These are phyloP conservation scores for Amiota minor DNA, from an alignment of 2,888 invertebrate species.

Conservation along the genomic window DNA sequence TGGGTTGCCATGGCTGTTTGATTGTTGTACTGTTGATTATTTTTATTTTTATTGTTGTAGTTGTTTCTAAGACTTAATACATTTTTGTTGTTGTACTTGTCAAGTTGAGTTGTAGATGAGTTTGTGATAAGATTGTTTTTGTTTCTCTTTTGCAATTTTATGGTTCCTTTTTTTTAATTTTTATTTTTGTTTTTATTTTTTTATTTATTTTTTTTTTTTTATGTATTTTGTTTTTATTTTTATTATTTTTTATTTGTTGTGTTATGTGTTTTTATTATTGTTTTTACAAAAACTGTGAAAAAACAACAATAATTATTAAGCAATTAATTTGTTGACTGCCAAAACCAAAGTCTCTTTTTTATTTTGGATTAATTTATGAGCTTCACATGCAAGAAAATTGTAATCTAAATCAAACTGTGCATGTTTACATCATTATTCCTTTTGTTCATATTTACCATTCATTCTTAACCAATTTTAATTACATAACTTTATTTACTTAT, in stretches of 20 bases:
- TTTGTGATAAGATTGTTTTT: constrained; percentile 19
- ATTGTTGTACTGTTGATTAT: background rate
- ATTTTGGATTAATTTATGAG: background rate
- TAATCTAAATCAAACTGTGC: no score
- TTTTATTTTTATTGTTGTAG: constrained; percentile 8
- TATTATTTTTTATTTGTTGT: background rate
- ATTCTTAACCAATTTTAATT: background rate
- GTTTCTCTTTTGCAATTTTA: background rate
- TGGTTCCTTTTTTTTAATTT: background rate
- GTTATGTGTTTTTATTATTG: constrained; percentile 24
- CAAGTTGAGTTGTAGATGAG: constrained; percentile 5
- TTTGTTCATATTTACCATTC: background rate
- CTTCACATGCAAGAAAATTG: no score
- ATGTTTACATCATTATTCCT: background rate
- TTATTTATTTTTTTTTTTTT: background rate
- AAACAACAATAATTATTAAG: constrained; percentile 49
- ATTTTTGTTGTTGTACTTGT: background rate
- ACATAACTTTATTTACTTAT: background rate
- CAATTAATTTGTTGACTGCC: constrained; percentile 53
- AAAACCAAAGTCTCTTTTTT: constrained; percentile 33
- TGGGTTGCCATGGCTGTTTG: background rate
- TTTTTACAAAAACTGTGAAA: constrained; percentile 35
- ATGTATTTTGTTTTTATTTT: background rate
- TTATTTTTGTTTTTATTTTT: background rate
- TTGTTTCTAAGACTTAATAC: background rate